Evolutionary conservation across 2,113 vertebrate genomes (phyloP), one percentile per base, ranked within the genome.

Genomic region (Sisor rabdophorus): DNA sequence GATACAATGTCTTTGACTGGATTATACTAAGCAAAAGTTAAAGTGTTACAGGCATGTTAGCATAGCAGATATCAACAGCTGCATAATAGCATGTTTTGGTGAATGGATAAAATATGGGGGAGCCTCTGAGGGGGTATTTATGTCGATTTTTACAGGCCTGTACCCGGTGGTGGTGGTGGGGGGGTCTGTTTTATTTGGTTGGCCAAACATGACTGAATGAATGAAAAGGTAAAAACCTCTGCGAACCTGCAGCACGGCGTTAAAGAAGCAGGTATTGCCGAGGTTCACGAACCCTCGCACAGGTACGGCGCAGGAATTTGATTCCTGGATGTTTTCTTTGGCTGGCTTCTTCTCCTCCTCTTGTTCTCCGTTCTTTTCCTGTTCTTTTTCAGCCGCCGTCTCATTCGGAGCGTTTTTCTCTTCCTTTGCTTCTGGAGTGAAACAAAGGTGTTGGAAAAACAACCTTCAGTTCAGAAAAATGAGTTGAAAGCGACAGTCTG

Each of bases 231-330:
- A 55, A 4, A 17, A 48, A 72, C 2, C 7, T 4, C 9, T n/a
- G 16, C 58, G 1, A n/a, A 98, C 97, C 95, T 99, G 97, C 89
- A 98, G 89, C 75, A 99, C 96, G 2, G 97, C 93, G 72, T 99
- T 99, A 80, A 98, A 99, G 89, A 99, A 98, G 79, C 97, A 99
- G 0, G 97, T 98, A 84, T 99, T 99, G 60, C 97, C 97, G 87
- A 99, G 86, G 84, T 99, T 99, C 87, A 96, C 97, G 71, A 99
- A 93, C 48, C 97, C 97, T 82, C 92, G 95, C 47, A 98, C 94
- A 12, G 88, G 83, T 64, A 95, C 78, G 13, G 89, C 85, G 0
- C 36, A 76, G 67, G 55, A 71, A 79, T 83, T 84, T 74, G 79
- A 82, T 59, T 81, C 47, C 48, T 81, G 68, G 15, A 50, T 84